Conservation (phyloP, 2,888 invertebrate species). For the Temnothorax rugatulus region DNA sequence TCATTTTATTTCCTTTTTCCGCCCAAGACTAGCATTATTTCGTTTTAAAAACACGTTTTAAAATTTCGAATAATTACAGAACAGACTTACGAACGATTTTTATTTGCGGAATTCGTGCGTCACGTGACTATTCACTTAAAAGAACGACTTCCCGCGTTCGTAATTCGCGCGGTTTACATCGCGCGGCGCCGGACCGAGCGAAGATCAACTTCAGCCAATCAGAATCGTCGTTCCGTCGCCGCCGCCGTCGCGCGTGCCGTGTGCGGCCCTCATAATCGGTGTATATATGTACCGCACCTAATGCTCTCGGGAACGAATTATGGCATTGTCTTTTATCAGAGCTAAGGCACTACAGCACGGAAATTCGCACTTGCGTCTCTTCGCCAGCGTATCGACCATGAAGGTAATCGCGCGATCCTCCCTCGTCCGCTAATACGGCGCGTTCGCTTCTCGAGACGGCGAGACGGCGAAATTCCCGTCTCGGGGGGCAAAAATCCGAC, state of each 20-base stretch:
- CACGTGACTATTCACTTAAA: neutral
- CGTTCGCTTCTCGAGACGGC: slow-evolving; percentile 33
- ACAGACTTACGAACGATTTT: no score
- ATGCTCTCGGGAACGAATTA: slow-evolving; percentile 79
- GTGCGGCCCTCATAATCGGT: neutral
- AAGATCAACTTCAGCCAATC: neutral
- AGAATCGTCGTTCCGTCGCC: neutral
- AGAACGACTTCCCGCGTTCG: neutral
- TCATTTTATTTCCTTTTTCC: no score
- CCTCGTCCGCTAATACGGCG: neutral
- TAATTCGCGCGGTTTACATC: neutral
- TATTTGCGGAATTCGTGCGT: no score
- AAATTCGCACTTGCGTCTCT: slow-evolving; percentile 81
- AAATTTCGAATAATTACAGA: no score
- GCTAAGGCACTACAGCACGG: slow-evolving; percentile 77
- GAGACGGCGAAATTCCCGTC: slow-evolving; percentile 54
- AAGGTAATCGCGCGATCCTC: slow-evolving; percentile 78
- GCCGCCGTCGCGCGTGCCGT: neutral
- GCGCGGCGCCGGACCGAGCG: neutral
- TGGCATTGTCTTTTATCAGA: slow-evolving; percentile 84
- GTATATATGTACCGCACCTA: slow-evolving; percentile 67
- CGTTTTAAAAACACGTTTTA: no score
- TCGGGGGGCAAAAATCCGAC: slow-evolving; percentile 20
- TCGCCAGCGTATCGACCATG: slow-evolving; percentile 80
- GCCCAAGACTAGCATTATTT: no score